Evolutionary conservation across 2,797 vertebrate genomes (phyloP).

Genomic region (Falco naumanni): DNA sequence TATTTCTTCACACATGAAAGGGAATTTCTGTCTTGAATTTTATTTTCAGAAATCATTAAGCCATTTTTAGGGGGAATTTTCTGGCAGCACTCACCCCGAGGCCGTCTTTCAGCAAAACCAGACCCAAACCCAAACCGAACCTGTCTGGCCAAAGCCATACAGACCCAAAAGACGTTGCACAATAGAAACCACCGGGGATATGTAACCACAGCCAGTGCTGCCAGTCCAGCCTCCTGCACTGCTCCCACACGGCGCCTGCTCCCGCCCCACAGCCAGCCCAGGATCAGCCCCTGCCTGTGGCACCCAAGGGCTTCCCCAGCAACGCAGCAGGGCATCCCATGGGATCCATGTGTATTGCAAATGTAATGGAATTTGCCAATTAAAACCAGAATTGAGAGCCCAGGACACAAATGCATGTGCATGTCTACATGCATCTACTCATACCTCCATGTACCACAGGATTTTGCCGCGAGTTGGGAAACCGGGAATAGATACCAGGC

Average conservation of each 20-base stretch:
- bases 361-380: background rate
- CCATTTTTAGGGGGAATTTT: background rate
- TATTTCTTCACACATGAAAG: background rate
- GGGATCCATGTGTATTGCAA: accelerated
- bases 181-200: accelerated
- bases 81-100: accelerated
- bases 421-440: background rate
- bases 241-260: background rate
- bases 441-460: background rate
- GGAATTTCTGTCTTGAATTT: background rate
- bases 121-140: background rate
- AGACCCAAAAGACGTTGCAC: background rate
- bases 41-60: background rate
- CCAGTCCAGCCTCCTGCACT: background rate
- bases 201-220: background rate
- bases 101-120: background rate
- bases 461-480: background rate
- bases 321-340: accelerated
- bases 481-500: background rate
- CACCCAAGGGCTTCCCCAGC: accelerated
- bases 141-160: background rate
- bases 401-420: background rate
- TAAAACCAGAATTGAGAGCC: background rate
- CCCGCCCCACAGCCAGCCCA: background rate
- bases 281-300: background rate